These are phyloP conservation scores for Apodemus sylvaticus DNA, from an alignment of 2,113 vertebrate species.

Conservation along the genomic window DNA sequence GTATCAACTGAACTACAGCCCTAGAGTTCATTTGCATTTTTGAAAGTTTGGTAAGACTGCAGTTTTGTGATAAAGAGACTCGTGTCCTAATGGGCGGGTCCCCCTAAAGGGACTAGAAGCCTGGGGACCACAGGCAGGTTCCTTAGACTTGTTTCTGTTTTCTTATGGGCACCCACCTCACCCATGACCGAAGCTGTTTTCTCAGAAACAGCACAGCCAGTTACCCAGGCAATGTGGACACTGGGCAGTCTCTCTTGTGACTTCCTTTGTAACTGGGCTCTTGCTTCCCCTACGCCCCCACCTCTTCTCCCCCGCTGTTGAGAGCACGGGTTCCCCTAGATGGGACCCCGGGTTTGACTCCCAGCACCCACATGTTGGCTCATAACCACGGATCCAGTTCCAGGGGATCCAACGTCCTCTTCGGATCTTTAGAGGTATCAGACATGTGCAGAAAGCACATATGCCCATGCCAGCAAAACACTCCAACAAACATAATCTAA, in stretches of 20 bases:
- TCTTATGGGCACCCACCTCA: not conserved
- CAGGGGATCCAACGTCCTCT: not conserved
- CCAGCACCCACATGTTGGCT: not conserved
- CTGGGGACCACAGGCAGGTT: not conserved
- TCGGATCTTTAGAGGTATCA: not conserved
- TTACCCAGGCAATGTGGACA: not conserved
- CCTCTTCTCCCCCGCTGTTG: not conserved
- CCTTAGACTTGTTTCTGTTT: not conserved
- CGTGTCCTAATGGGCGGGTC: not conserved
- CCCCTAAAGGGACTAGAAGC: not conserved
- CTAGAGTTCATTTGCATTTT: not conserved
- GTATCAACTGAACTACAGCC: not conserved
- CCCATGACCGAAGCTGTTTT: not conserved
- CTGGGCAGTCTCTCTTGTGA: not conserved
- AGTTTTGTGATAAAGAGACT: not conserved
- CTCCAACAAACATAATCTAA: too few species aligned
- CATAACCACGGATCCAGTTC: not conserved
- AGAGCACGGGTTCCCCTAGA: not conserved
- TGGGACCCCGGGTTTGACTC: not conserved
- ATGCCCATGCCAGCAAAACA: too few species aligned
- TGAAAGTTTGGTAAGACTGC: not conserved
- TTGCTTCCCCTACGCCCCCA: not conserved
- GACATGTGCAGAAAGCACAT: not conserved
- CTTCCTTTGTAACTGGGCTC: not conserved
- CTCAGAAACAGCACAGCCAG: not conserved